Percentiles rank a stretch among this genome's conserved stretches.
Evolutionary conservation across 2,888 invertebrate genomes (phyloP).

Genomic region (Polietes domitor): DNA sequence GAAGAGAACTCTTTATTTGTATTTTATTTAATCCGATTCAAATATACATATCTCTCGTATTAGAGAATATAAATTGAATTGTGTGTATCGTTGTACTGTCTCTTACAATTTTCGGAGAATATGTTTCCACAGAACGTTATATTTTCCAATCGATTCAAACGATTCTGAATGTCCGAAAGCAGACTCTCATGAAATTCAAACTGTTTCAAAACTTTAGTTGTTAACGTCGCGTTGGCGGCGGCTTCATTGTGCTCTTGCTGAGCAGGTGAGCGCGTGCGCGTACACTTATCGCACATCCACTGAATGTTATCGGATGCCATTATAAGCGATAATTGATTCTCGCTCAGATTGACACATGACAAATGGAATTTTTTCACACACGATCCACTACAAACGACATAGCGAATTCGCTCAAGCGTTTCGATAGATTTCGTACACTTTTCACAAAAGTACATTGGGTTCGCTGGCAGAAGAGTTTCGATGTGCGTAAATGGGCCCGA

Average conservation of each 20-base stretch:
- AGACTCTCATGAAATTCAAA: constrained; percentile 23
- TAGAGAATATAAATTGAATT: too few relatives aligned
- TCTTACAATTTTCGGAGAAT: background rate
- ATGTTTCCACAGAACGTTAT: background rate
- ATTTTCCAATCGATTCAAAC: constrained; percentile 25
- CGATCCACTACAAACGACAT: constrained; percentile 5
- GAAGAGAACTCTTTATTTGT: too few relatives aligned
- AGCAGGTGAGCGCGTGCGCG: background rate
- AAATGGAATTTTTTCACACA: constrained; percentile 20
- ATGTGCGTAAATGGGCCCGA: background rate
- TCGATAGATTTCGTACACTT: constrained; percentile 32
- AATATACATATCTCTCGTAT: too few relatives aligned
- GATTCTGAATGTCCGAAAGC: constrained; percentile 17
- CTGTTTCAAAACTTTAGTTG: background rate
- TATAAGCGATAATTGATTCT: constrained; percentile 4
- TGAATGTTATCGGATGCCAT: constrained; percentile 17
- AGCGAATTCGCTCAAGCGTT: background rate
- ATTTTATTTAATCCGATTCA: too few relatives aligned
- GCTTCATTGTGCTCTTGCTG: background rate
- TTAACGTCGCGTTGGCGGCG: background rate
- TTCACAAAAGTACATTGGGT: constrained; percentile 30
- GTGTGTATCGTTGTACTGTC: too few relatives aligned
- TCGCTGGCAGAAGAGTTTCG: background rate
- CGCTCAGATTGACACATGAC: constrained; percentile 18
- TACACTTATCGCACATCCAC: constrained; percentile 40